Base-by-base conservation (phyloP, 2,113 vertebrate species). In the Sebastes schlegelii region DNA sequence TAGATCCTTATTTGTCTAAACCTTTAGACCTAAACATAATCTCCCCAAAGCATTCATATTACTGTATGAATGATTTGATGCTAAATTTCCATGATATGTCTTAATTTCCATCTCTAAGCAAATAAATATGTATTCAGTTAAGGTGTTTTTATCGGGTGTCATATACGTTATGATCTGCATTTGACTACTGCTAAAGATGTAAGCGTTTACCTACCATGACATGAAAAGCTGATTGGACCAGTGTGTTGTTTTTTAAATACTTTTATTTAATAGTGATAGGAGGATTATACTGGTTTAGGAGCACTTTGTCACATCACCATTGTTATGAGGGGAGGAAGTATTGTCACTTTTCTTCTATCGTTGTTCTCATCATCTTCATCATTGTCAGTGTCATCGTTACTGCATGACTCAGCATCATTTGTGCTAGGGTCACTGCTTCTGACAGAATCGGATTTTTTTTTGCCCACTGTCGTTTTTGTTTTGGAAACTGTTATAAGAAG, bases 1-100 rank as follows among this genome's bases (percentile, higher is more conserved):
- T 43, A 58, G 26, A 67, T 42, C 40, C 4, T 17, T 66, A 6
- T 75, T 72, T 49, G 16, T 73, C 11, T 40, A 21, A 74, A 77
- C 66, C 72, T 51, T 26, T 40, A 12, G 23, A 58, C 6, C 19
- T 19, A 23, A 62, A 62, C 42, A 13, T 49, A 9, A 42, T 84
- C 60, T 51, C 43, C 9, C 5, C 34, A 34, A 51, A 45, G 9
- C 61, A 1, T 52, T 81, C 16, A 21, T 10, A 19, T n/a, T 63
- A 9, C 65, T 43, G 26, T 34, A 13, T 58, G 7, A 45, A 42
- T 21, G 40, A 51, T 73, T 19, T 48, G 40, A 5, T 26, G 7
- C 2, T 34, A 34, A 1, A 16, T 49, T 40, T 72, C n/a, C 52
- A 23, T 72, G 12, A 16, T 4, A 3, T 43, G 5, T 43, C 51